Base-by-base conservation (phyloP, 2,113 vertebrate species). In the Rissa tridactyla region DNA sequence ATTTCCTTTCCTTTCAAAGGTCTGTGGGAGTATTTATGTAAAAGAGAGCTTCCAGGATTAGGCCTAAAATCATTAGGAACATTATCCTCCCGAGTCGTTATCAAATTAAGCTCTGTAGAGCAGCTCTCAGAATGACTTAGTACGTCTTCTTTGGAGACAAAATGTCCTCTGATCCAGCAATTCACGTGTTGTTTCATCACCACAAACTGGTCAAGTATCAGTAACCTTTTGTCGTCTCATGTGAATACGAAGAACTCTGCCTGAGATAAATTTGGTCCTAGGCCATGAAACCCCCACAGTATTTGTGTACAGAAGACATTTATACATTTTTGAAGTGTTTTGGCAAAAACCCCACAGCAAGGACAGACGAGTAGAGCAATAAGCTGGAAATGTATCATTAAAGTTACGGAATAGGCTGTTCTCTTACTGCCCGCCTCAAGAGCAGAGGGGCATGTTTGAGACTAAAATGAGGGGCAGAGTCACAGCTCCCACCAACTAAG, bases 11-110 rank as follows among this genome's bases (percentile, higher is more conserved):
- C 32, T 69, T 83, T 78, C 66, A 93, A 49, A 61, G 47, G 30
- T 65, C 90, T 90, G 47, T 94, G 86, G 92, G 77, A 92, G 79
- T 92, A 88, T 83, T 94, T 93, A 71, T 81, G 51, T 64, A 49
- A 86, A 82, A 88, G n/a, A 86, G 44, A 88, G 86, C 60, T 93
- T 87, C 17, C 32, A 95, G 68, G 44, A 85, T 78, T 60, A 57
- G 27, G 60, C 51, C 36, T 83, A 81, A 92, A 93, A 71, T 91
- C 57, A 88, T 88, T 90, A 92, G 60, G 64, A 92, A 68, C 60
- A 26, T 82, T 90, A 94, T 64, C 49, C 72, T 92, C 51, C 60
- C 1, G 0, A 58, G 47, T 49, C 2, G 5, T 92, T 88, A 88
- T 88, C 79, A 77, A 92, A 86, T 88, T 81, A 66, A 73, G n/a